Conservation (phyloP, 2,113 vertebrate species). For the Triplophysa siluroides region DNA sequence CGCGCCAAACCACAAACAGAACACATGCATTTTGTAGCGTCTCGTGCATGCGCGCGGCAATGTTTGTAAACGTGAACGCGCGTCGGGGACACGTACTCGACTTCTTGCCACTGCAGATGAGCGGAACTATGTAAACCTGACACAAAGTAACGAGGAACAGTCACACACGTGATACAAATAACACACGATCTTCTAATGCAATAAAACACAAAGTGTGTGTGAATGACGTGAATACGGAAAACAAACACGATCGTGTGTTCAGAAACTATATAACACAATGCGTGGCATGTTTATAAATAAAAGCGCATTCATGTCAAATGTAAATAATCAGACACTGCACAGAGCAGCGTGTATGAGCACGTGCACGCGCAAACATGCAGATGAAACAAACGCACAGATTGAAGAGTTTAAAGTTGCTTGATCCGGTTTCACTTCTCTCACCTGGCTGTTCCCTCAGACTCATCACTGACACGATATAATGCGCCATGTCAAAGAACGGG, state of each 20-base stretch:
- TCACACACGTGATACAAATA: not conserved
- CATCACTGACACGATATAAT: slow-evolving; percentile 88
- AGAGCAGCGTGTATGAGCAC: too few species aligned
- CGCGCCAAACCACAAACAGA: too few species aligned
- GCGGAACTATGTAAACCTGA: not conserved
- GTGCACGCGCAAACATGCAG: not conserved
- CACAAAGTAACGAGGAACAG: not conserved
- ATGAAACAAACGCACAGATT: not conserved
- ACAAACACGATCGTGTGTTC: not conserved
- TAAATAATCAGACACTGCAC: too few species aligned
- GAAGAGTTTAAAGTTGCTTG: too few species aligned
- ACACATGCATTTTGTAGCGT: too few species aligned
- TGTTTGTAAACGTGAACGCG: slow-evolving; percentile 3
- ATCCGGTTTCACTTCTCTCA: slow-evolving; percentile 66
- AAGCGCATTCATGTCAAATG: not conserved
- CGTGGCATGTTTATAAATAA: not conserved
- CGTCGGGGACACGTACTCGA: not conserved
- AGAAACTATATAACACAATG: not conserved
- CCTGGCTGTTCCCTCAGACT: slow-evolving; percentile 86
- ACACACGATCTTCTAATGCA: too few species aligned
- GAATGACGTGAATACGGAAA: not conserved
- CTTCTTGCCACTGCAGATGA: not conserved
- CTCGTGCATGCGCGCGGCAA: not conserved
- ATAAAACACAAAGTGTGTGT: not conserved
- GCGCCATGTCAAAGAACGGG: slow-evolving; percentile 91